Conservation (phyloP, 35 echinoderm and acorn worm species). For the Hemicentrotus pulcherrimus region DNA sequence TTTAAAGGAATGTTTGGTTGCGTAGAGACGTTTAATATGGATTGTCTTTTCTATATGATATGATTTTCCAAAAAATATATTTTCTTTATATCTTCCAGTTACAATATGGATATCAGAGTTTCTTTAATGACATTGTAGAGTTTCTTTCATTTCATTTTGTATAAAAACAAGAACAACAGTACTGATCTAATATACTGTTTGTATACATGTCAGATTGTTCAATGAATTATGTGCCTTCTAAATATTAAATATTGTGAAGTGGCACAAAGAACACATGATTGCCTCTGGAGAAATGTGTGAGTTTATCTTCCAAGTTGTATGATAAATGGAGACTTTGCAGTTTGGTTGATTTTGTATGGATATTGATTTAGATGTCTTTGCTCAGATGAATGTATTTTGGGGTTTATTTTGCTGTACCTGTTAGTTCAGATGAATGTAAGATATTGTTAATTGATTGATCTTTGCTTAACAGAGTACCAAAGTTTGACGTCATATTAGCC, state of each 20-base stretch:
- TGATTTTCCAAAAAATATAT: slow-evolving; percentile 41
- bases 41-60: neutral
- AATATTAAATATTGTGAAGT: slow-evolving; percentile 51
- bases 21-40: neutral
- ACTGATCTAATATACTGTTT: slow-evolving; percentile 51
- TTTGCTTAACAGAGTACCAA: too few relatives aligned
- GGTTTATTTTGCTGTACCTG: too few relatives aligned
- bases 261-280: slow-evolving; percentile 21
- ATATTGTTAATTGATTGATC: too few relatives aligned
- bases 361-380: too few relatives aligned
- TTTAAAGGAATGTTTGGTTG: neutral
- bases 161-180: slow-evolving; percentile 39
- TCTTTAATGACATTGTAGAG: slow-evolving; percentile 21
- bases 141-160: slow-evolving; percentile 52
- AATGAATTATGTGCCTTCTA: slow-evolving; percentile 48
- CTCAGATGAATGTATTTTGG: too few relatives aligned
- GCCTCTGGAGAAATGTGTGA: neutral
- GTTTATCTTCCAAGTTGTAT: neutral
- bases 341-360: neutral
- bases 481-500: too few relatives aligned
- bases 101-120: slow-evolving; percentile 31
- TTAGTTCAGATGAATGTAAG: too few relatives aligned
- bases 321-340: neutral
- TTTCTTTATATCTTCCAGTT: slow-evolving; percentile 44
- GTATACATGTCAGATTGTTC: slow-evolving; percentile 37